Conservation (phyloP, 2,888 invertebrate species). For the Halictus ligatus region DNA sequence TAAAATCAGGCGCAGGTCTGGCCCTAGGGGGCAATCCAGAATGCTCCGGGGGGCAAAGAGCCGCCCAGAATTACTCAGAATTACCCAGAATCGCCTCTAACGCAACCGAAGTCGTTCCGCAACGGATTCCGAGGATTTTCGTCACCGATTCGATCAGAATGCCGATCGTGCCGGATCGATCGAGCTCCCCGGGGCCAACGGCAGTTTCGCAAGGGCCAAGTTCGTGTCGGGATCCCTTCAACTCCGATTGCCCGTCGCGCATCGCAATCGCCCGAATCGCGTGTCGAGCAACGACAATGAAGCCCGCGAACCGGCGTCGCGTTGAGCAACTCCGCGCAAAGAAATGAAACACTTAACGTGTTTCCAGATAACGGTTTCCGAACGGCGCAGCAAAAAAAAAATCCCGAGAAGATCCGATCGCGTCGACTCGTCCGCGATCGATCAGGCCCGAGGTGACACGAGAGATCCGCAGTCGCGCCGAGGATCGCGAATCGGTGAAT, state of each 20-base stretch:
- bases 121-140: constrained; percentile 3
- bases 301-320: too few relatives aligned
- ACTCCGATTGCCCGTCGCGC: neutral
- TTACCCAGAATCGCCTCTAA: neutral
- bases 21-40: neutral
- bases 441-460: constrained; percentile 27
- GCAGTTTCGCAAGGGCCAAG: constrained; percentile 38
- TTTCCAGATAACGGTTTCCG: neutral
- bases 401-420: too few relatives aligned
- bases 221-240: constrained; percentile 6
- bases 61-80: neutral
- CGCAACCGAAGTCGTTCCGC: neutral
- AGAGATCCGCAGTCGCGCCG: constrained; percentile 11
- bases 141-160: neutral
- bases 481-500: constrained; percentile 19
- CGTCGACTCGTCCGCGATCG: constrained; percentile 2
- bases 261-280: constrained; percentile 1
- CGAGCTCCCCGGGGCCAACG: neutral
- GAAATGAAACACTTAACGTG: neutral
- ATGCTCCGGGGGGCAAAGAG: neutral
- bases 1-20: neutral
- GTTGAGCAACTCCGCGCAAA: neutral
- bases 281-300: neutral
- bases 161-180: neutral
- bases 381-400: neutral